Base-by-base conservation (phyloP, 2,888 invertebrate species). In the Heliconius charithonia region DNA sequence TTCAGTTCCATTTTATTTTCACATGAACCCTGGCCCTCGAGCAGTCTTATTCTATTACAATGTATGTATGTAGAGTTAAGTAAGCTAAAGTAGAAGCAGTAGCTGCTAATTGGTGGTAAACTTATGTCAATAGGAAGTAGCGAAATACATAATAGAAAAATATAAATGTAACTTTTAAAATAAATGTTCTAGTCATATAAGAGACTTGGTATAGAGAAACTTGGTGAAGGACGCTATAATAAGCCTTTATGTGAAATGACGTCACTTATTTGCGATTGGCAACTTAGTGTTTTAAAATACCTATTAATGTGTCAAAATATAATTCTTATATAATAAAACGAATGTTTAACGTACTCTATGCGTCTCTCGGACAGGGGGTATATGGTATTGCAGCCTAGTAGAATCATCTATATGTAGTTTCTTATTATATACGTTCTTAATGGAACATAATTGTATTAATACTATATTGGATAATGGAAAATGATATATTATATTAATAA, bases 41-140 rank as follows among this genome's bases (percentile, higher is more conserved):
- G 88, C 89, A 91, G 91, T 88, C 89, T 87, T 84, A 82, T 88
- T 91, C 89, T 91, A 89, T 89, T 88, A 86, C 87, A 88, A 93
- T 94, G 94, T 95, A 95, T 95, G 94, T 95, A 95, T 95, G 95
- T 95, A 95, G 95, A 94, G 94, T 88, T 90, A 94, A 91, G 88
- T 93, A 93, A 91, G 89, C 86, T 92, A 93, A 84, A 81, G 91
- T 93, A 91, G 93, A 88, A 32, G 85, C 88, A 89, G 92, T 93
- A 93, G 93, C 87, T 88, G 93, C 87, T 89, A 89, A 88, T 95
- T 94, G 95, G 89, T 95, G 95, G 95, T 95, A 94, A 95, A 94
- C 94, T 94, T 94, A 94, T 94, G 94, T 94, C 93, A 88, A 92
- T 93, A 94, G 93, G 88, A 87, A 90, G 91, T 93, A 94, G 95